Evolutionary conservation across 2,797 vertebrate species (phyloP).

Genomic region (Clarias fuscus): DNA sequence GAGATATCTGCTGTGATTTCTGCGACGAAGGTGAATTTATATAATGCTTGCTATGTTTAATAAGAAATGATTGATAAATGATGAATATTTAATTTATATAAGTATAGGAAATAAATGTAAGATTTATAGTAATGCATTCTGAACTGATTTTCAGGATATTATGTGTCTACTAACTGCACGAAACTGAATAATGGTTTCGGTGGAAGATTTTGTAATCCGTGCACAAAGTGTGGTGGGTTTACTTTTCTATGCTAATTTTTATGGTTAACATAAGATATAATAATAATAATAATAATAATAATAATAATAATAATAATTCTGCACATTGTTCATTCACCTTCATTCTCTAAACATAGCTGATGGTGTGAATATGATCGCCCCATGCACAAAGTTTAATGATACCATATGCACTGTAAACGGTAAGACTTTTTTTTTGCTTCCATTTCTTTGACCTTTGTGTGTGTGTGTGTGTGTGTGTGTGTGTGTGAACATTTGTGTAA

Average conservation of each 20-base stretch:
- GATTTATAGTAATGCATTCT: background rate
- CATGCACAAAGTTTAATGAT: background rate
- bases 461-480: background rate
- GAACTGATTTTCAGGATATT: background rate
- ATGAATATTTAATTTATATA: background rate
- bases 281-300: too few species aligned
- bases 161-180: background rate
- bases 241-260: too few species aligned
- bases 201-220: fast-evolving
- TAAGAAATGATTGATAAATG: too few species aligned
- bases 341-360: background rate
- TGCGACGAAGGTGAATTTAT: background rate
- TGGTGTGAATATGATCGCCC: background rate
- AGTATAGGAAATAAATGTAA: background rate
- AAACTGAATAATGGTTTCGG: background rate
- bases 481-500: background rate
- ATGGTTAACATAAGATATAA: background rate
- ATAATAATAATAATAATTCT: too few species aligned
- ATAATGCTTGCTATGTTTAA: too few species aligned
- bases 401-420: background rate
- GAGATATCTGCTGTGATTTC: background rate
- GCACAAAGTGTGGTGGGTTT: constrained; percentile 9
- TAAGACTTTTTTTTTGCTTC: background rate
- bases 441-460: background rate
- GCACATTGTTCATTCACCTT: background rate